phyloP scores from a whole-genome alignment of 1,140 invertebrate species.

The Cylas formicarius region DNA sequence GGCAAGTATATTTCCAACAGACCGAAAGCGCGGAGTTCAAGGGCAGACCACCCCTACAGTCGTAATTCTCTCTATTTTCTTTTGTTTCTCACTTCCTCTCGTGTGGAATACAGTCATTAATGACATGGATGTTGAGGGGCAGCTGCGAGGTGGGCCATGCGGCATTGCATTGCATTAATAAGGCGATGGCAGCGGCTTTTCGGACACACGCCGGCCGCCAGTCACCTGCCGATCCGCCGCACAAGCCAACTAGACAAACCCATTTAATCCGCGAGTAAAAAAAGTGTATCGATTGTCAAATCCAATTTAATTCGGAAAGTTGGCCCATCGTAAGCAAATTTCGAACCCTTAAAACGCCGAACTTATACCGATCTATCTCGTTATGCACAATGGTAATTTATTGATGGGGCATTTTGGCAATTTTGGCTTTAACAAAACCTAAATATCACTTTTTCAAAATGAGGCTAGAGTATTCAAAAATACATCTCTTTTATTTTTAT shows the following conservation, averaged over 20 bases:
- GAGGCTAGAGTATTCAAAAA: too few species aligned
- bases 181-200: constrained; percentile 15
- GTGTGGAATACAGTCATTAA: too few species aligned
- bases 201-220: constrained; percentile 21
- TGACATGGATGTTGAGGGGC: constrained; percentile 1
- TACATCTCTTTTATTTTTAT: too few species aligned
- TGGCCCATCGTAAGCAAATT: not conserved
- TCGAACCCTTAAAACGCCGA: not conserved
- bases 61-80: constrained; percentile 3
- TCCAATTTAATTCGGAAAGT: too few species aligned
- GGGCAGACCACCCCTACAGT: constrained; percentile 23
- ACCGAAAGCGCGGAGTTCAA: constrained; percentile 19
- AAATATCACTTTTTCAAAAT: too few species aligned
- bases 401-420: too few species aligned
- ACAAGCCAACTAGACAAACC: constrained; percentile 22
- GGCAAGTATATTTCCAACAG: constrained; percentile 9
- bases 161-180: constrained; percentile 20
- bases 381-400: too few species aligned
- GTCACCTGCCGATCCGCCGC: constrained; percentile 20
- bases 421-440: too few species aligned
- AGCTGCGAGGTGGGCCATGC: constrained; percentile 20
- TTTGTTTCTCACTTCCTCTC: too few species aligned
- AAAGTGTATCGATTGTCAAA: constrained; percentile 14
- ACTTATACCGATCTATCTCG: too few species aligned
- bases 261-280: constrained; percentile 21